phyloP scores from a whole-genome alignment of 1,140 invertebrate species.

The Nasonia longicornis region DNA sequence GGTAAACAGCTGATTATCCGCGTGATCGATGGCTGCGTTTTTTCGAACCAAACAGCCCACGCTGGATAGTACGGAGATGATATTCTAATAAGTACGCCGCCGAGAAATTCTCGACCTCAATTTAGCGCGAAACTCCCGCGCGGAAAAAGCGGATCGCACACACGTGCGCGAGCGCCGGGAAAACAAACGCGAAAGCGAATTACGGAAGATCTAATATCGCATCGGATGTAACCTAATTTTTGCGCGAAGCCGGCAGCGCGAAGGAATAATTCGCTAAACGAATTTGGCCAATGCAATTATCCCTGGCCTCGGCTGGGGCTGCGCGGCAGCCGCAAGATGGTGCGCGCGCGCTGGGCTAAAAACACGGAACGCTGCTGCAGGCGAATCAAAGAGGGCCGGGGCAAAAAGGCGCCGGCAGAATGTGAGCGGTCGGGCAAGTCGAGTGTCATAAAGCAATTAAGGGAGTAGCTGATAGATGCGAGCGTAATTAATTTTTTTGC shows the following conservation, averaged over 20 bases:
- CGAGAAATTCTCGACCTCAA: background rate
- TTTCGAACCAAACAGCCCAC: background rate
- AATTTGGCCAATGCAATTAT: slow-evolving; percentile 58
- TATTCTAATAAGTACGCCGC: background rate
- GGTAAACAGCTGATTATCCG: background rate
- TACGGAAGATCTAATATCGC: slow-evolving; percentile 44
- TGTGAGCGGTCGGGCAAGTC: slow-evolving; percentile 40
- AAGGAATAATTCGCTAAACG: slow-evolving; percentile 52
- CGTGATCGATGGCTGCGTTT: background rate
- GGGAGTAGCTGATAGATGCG: slow-evolving; percentile 52
- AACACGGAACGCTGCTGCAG: slow-evolving; percentile 15
- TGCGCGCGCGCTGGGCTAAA: slow-evolving; percentile 20
- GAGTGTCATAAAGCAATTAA: slow-evolving; percentile 52
- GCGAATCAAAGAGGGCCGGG: slow-evolving; percentile 8
- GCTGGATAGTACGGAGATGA: background rate
- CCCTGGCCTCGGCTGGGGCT: slow-evolving; percentile 42
- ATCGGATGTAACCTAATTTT: slow-evolving; percentile 43
- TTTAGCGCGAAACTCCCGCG: background rate
- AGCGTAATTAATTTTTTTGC: slow-evolving; percentile 53
- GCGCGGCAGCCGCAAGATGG: slow-evolving; percentile 26
- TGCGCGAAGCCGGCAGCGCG: background rate
- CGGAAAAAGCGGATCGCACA: background rate
- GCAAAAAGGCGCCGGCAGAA: slow-evolving; percentile 47
- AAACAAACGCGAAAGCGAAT: slow-evolving; percentile 44
- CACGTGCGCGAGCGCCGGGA: background rate